Percentiles rank a stretch among this genome's conserved stretches.
These are phyloP conservation scores for Ptilodon capucinus DNA, from an alignment of 2,888 invertebrate species.

Conservation along the genomic window DNA sequence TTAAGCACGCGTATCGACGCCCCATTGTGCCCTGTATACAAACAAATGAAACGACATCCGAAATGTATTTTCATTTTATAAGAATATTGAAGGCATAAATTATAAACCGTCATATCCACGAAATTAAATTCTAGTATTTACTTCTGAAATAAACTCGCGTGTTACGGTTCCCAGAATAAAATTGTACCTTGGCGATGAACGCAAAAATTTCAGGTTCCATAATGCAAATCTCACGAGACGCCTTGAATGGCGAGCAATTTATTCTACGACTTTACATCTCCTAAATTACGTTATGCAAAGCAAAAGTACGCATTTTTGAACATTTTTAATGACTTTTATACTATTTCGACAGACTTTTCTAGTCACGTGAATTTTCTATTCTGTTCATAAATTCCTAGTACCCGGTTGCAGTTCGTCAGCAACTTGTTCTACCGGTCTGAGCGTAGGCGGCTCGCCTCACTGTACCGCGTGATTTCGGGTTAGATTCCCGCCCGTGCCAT, in stretches of 20 bases:
- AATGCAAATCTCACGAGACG: slow-evolving; percentile 9
- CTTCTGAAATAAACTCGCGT: slow-evolving; percentile 1
- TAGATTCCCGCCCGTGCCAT: no score
- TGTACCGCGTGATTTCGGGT: no score
- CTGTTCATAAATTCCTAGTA: no score
- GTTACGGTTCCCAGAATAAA: slow-evolving; percentile 8
- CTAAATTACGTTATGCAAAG: slow-evolving; percentile 5
- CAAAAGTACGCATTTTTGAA: no score
- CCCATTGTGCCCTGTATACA: no score
- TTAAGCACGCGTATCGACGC: no score
- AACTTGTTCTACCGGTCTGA: no score
- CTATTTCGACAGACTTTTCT: no score
- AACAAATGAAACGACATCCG: not conserved
- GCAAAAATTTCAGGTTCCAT: slow-evolving; percentile 1
- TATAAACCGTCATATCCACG: not conserved
- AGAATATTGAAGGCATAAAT: not conserved
- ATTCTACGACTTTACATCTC: slow-evolving; percentile 5
- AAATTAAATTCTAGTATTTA: not conserved
- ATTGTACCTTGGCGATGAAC: not conserved
- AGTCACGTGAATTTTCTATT: no score
- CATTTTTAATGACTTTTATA: no score
- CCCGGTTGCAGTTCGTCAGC: no score
- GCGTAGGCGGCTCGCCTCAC: no score
- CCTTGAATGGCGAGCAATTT: slow-evolving; percentile 9
- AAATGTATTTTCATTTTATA: not conserved